A percentile compares a stretch with the other conserved stretches of the same genome.
Evolutionary conservation across 2,888 invertebrate genomes (phyloP).

Genomic region (Conchocele bisecta): DNA sequence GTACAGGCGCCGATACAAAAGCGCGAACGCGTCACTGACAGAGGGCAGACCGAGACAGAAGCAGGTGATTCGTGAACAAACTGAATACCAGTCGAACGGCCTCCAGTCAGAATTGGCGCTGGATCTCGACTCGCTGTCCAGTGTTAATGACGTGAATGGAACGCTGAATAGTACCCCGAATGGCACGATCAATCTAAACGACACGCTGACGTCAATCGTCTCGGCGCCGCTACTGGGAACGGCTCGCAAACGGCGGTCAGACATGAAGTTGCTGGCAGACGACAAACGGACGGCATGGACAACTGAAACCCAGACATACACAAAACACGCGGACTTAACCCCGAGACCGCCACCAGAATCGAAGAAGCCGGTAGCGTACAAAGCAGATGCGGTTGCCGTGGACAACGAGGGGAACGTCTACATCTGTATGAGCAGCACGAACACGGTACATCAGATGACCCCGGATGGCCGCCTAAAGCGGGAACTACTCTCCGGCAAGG

Average conservation of each 20-base stretch:
- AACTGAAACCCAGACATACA: slow-evolving; percentile 20
- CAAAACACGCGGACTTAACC: no score
- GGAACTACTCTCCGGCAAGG: slow-evolving; percentile 48
- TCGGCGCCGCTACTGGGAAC: no score
- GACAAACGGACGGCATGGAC: no score
- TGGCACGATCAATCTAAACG: slow-evolving; percentile 5
- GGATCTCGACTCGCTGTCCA: slow-evolving; percentile 29
- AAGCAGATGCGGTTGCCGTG: slow-evolving; percentile 47
- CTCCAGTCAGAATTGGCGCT: slow-evolving; percentile 28
- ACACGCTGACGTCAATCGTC: slow-evolving; percentile 29
- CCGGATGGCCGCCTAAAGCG: slow-evolving; percentile 46
- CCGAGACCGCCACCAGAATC: no score
- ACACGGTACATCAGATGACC: slow-evolving; percentile 52
- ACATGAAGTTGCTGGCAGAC: no score
- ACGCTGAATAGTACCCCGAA: slow-evolving; percentile 28
- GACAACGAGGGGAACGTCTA: slow-evolving; percentile 52
- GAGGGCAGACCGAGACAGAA: no score
- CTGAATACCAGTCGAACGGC: slow-evolving; percentile 13
- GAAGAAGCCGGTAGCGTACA: no score
- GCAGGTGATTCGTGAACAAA: no score
- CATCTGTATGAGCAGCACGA: slow-evolving; percentile 46
- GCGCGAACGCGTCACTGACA: no score
- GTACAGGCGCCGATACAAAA: no score
- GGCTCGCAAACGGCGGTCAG: no score
- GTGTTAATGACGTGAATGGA: slow-evolving; percentile 13